phyloP scores from a whole-genome alignment of 2,113 vertebrate species.

The Larimichthys crocea region DNA sequence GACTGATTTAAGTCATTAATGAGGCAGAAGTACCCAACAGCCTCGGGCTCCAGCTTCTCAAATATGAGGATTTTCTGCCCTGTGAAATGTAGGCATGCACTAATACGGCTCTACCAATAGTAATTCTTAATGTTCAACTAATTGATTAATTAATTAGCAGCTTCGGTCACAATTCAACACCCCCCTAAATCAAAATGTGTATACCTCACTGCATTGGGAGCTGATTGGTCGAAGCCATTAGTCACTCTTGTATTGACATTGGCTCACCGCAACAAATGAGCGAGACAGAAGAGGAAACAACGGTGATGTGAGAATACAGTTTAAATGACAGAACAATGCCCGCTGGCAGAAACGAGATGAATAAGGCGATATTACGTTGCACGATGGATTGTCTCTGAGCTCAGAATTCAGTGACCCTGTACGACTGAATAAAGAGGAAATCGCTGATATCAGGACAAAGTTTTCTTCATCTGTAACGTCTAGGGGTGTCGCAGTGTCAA shows the following conservation, averaged over 20 bases:
- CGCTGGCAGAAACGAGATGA: not conserved
- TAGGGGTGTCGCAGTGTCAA: no score
- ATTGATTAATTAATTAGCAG: no score
- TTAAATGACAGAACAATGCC: not conserved
- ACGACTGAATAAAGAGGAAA: not conserved
- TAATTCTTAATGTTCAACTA: not conserved
- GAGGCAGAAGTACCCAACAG: not conserved
- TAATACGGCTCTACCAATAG: no score
- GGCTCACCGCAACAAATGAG: not conserved
- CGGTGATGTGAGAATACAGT: not conserved
- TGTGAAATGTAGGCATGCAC: not conserved
- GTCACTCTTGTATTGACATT: not conserved
- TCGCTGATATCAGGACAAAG: not conserved
- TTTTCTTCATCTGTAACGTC: no score
- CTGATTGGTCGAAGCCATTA: not conserved
- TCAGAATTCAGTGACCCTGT: not conserved
- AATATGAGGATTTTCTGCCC: not conserved
- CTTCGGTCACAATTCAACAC: not conserved
- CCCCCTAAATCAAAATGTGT: not conserved
- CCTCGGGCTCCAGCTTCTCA: not conserved
- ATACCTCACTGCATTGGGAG: not conserved
- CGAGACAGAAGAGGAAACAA: not conserved
- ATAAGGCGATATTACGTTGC: not conserved
- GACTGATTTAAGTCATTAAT: not conserved
- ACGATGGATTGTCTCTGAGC: not conserved